Evolutionary conservation across 2,113 vertebrate genomes (phyloP), one percentile per base, ranked within the genome.

Genomic region (Mastomys natalensis): DNA sequence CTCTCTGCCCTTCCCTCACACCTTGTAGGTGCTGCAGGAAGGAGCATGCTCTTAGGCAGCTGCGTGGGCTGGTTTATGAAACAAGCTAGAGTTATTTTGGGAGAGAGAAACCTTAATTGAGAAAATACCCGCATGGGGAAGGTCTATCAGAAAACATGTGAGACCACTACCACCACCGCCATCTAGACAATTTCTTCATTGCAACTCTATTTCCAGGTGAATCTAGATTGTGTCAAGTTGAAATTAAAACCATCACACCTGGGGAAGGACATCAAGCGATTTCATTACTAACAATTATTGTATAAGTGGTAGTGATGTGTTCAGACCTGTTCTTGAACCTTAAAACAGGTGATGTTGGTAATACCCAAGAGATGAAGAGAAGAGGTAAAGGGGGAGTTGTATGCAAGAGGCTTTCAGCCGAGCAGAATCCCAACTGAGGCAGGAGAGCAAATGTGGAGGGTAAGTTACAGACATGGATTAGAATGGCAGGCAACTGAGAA

Each of bases 261-360:
- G 66, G 72, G 22, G 34, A 43, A 60, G 53, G 72, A 58, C 62
- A 8, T 77, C 29, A 66, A 60, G 74, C 88, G 81, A 70, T 78
- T 96, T 77, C 45, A 84, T 76, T 68, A 92, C 93, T 73, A n/a
- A 80, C 43, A 73, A 87, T 82, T 72, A 70, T 77, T 91, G 91
- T 84, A 34, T 82, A 95, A 89, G 74, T 19, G 3, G n/a, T 68
- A 68, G 62, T 16, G 58, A 31, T 58, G 19, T 78, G 60, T 68
- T 91, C 66, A 92, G 9, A 93, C 87, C 48, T 91, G 37, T 68
- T 92, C 90, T 95, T 91, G 51, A 89, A 86, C 43, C 43, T 81
- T 78, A 82, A 77, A 93, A 29, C n/a, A 3, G 31, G 48, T 85
- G 74, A 48, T 90, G 3, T 73, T 87, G 53, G 58, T 87, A 89